These are phyloP conservation scores for Dicyrtoma fusca DNA, from an alignment of 2,888 invertebrate species.

Conservation along the genomic window DNA sequence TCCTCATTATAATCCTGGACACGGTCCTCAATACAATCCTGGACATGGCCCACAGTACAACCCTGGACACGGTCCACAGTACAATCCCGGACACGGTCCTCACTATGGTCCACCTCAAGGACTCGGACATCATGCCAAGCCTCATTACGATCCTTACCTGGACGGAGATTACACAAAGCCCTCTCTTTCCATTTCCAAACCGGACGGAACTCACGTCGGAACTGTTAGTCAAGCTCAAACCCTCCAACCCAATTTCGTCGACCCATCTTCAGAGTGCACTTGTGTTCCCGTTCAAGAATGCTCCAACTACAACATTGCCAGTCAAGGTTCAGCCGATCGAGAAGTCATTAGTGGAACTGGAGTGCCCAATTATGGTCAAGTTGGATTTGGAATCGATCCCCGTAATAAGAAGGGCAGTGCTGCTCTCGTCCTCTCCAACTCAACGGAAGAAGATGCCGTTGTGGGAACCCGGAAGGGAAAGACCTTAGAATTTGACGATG, in stretches of 20 bases:
- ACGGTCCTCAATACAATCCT: not conserved
- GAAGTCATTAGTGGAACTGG: conserved; percentile 43
- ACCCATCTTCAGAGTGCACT: conserved; percentile 67
- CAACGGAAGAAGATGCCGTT: conserved; percentile 66
- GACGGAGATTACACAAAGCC: conserved; percentile 33
- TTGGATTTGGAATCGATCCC: conserved; percentile 66
- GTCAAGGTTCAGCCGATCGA: conserved; percentile 41
- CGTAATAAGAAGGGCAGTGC: conserved; percentile 67
- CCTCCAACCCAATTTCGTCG: conserved; percentile 38
- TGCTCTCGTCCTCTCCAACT: conserved; percentile 71
- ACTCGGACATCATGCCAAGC: conserved; percentile 21
- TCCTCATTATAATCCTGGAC: conserved; percentile 1
- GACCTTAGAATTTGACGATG: conserved; percentile 15
- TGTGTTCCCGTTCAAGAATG: conserved; percentile 86
- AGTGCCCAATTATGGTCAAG: conserved; percentile 44
- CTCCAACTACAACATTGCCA: conserved; percentile 58
- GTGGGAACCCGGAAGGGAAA: conserved; percentile 25
- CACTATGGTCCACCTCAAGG: conserved; percentile 16
- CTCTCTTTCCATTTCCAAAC: conserved; percentile 32
- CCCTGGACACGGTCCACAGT: not conserved
- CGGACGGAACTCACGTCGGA: conserved; percentile 34
- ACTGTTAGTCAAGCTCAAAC: conserved; percentile 40
- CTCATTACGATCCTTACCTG: conserved; percentile 24
- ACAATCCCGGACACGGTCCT: not conserved
- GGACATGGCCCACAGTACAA: not conserved